Conservation (phyloP, 2,888 invertebrate species). For the Zygaena filipendulae region DNA sequence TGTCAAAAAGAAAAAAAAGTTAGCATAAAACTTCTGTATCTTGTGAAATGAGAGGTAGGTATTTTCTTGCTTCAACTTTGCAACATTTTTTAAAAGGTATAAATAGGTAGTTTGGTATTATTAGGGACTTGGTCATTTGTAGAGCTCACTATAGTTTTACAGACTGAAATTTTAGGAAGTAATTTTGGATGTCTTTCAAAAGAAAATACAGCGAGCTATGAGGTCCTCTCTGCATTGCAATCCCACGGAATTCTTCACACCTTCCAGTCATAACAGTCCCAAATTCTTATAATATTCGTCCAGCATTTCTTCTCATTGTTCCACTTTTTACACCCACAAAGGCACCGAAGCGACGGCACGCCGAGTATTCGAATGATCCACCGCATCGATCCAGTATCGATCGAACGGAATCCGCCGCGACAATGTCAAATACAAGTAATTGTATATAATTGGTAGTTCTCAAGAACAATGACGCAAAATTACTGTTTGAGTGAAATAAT, state of each 20-base stretch:
- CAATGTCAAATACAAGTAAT: constrained; percentile 65
- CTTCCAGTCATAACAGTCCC: constrained; percentile 26
- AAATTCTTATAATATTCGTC: constrained; percentile 27
- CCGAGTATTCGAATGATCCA: constrained; percentile 40
- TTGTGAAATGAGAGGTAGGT: no score
- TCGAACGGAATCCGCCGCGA: constrained; percentile 38
- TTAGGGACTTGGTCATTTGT: no score
- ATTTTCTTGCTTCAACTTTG: no score
- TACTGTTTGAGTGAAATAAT: constrained; percentile 62
- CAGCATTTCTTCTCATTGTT: constrained; percentile 45
- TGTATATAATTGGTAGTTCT: constrained; percentile 68
- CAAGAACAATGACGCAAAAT: constrained; percentile 64
- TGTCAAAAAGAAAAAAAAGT: no score
- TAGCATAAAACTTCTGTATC: no score
- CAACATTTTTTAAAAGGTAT: no score
- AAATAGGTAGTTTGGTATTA: no score
- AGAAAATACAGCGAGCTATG: no score
- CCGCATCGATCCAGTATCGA: constrained; percentile 53
- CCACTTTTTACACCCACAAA: constrained; percentile 36
- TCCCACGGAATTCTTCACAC: constrained; percentile 37
- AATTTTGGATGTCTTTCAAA: no score
- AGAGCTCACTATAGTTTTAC: no score
- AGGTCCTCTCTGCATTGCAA: no score
- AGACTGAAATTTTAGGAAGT: no score
- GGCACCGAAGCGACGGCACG: constrained; percentile 24